These are phyloP conservation scores for Pyrocephalus nanus DNA, from an alignment of 2,797 vertebrate genomes.

Conservation along the genomic window DNA sequence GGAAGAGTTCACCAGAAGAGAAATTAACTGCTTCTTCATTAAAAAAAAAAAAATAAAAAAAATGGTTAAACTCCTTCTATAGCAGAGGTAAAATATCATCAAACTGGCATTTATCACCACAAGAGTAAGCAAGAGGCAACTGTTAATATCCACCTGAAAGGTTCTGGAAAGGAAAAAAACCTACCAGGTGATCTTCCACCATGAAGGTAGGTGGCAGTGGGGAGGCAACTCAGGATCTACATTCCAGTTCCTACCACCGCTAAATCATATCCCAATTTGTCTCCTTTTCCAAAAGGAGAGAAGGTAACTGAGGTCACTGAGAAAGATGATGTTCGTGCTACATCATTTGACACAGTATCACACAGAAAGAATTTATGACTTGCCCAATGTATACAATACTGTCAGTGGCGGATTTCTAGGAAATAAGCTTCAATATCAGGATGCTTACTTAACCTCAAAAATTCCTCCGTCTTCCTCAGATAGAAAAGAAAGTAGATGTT, in stretches of 20 bases:
- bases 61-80: not conserved
- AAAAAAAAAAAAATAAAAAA: not conserved
- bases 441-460: not conserved
- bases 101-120: not conserved
- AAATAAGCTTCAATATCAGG: not conserved
- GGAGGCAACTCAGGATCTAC: not conserved
- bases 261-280: not conserved
- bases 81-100: not conserved
- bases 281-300: not conserved
- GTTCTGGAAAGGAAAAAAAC: not conserved
- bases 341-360: not conserved
- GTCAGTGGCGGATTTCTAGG: not conserved
- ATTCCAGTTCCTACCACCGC: not conserved
- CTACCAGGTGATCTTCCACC: not conserved
- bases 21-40: not conserved
- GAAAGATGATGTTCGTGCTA: not conserved
- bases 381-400: not conserved
- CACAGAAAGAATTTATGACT: not conserved
- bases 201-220: not conserved
- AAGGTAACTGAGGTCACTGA: not conserved
- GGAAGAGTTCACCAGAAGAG: not conserved
- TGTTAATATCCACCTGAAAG: not conserved
- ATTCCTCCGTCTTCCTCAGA: not conserved
- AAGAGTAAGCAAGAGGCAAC: not conserved
- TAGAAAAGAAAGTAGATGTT: slow-evolving; percentile 4